Percentiles rank a stretch among this genome's conserved stretches.
Evolutionary conservation across 2,888 invertebrate genomes (phyloP).

Genomic region (Clostera curtula): DNA sequence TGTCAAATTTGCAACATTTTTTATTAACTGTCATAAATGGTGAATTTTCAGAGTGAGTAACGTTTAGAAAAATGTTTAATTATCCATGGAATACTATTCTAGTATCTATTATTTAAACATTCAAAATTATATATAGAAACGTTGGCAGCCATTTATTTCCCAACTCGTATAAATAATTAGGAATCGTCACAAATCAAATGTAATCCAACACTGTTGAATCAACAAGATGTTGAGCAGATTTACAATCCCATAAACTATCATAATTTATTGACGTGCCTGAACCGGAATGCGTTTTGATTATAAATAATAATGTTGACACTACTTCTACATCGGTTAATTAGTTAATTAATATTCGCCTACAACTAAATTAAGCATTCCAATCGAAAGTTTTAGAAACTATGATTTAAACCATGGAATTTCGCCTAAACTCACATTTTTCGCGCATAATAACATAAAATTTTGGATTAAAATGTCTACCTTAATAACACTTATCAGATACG

Average conservation of each 20-base stretch:
- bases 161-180: conserved; percentile 17
- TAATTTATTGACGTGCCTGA: conserved; percentile 37
- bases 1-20: too few species aligned
- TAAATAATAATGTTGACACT: conserved; percentile 32
- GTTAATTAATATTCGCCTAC: conserved; percentile 1
- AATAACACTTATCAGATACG: too few species aligned
- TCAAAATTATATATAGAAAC: conserved; percentile 1
- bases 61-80: too few species aligned
- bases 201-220: conserved; percentile 40
- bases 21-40: too few species aligned
- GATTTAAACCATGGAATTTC: neutral
- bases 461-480: too few species aligned
- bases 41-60: too few species aligned
- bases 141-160: conserved; percentile 11
- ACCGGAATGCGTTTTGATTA: conserved; percentile 29
- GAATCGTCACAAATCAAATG: conserved; percentile 32
- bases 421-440: neutral
- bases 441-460: too few species aligned
- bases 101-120: conserved; percentile 1
- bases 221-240: conserved; percentile 37
- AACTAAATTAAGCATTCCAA: neutral
- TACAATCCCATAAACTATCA: conserved; percentile 33
- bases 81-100: too few species aligned
- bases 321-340: conserved; percentile 18
- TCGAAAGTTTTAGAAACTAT: neutral